These are phyloP conservation scores for Platycheirus rosarum DNA, from an alignment of 2,888 invertebrate genomes.

Conservation along the genomic window DNA sequence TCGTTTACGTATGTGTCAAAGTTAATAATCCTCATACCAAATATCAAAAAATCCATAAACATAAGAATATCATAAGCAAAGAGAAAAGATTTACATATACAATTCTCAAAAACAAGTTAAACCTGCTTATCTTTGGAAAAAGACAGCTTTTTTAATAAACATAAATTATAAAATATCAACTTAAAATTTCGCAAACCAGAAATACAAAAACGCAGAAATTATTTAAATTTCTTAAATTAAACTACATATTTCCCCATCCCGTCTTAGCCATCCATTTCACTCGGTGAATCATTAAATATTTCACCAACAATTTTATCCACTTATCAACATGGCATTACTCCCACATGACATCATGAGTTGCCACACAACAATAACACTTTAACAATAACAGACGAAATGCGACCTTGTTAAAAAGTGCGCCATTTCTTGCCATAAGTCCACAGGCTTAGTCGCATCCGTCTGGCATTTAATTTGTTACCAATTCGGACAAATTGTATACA, in stretches of 20 bases:
- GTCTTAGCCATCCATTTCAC: background rate
- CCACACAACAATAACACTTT: conserved; percentile 10
- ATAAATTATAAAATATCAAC: background rate
- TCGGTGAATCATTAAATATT: conserved; percentile 28
- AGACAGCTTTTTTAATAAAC: background rate
- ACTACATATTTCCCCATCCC: background rate
- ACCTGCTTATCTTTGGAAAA: background rate
- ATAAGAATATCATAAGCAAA: background rate
- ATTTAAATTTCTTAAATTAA: conserved; percentile 12
- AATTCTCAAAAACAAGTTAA: background rate
- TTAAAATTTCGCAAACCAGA: background rate
- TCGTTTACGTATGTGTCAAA: background rate
- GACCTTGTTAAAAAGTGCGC: conserved; percentile 21
- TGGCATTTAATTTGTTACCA: background rate
- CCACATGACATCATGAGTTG: conserved; percentile 39
- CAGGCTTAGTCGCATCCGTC: background rate
- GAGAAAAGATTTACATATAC: background rate
- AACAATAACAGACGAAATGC: conserved; percentile 21
- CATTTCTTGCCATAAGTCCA: background rate
- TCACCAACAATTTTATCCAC: conserved; percentile 21
- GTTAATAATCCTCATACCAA: background rate
- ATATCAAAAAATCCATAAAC: background rate
- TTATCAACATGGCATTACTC: conserved; percentile 11
- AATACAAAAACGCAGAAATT: conserved; percentile 6
- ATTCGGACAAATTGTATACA: background rate